A percentile compares a stretch with the other conserved stretches of the same genome.
Conservation (phyloP, 2,113 vertebrate species). For the Numenius arquata region DNA sequence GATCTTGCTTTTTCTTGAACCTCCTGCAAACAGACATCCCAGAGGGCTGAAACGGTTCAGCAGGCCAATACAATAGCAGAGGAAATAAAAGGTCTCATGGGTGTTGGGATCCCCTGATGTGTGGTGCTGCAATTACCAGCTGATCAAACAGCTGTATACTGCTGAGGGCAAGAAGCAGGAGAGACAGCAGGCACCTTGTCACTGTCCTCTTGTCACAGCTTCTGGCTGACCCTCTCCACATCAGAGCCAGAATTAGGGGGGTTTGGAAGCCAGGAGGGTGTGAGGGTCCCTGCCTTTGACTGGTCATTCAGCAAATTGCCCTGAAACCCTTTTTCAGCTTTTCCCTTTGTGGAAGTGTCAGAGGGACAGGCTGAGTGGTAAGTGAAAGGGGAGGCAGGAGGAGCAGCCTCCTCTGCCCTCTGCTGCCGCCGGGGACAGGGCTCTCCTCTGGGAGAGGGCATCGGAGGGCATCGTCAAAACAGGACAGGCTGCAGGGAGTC, state of each 20-base stretch:
- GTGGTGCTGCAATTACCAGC: constrained; percentile 4
- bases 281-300: neutral
- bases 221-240: neutral
- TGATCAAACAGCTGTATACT: constrained; percentile 14
- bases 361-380: neutral
- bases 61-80: neutral
- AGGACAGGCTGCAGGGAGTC: neutral
- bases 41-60: neutral
- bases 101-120: neutral
- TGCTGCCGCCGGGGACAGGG: neutral
- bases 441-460: neutral
- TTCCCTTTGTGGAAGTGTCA: neutral
- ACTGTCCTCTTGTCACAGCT: neutral
- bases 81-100: neutral
- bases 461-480: neutral
- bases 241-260: neutral
- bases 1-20: neutral
- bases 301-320: neutral
- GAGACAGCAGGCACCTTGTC: neutral
- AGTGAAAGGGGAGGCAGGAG: neutral
- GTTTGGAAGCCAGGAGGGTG: neutral
- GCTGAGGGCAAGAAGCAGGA: neutral
- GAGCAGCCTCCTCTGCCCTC: neutral
- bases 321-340: neutral
- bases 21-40: neutral